A percentile compares a stretch with the other conserved stretches of the same genome.
Conservation (phyloP, 2,113 vertebrate genomes). For the Ursus arctos region DNA sequence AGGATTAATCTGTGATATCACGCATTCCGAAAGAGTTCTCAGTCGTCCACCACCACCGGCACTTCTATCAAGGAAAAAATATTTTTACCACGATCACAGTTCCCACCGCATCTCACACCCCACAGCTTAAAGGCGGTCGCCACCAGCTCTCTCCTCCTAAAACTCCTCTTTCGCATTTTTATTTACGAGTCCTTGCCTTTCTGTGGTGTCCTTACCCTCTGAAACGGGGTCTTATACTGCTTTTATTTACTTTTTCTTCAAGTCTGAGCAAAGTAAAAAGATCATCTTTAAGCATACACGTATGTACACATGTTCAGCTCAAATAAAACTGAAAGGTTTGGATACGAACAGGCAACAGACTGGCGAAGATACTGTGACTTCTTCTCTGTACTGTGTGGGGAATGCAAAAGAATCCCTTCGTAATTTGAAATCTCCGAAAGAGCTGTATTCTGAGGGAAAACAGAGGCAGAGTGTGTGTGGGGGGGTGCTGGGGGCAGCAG, state of each 20-base stretch:
- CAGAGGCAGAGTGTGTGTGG: neutral
- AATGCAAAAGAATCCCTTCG: neutral
- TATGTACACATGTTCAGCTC: neutral
- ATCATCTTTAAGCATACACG: neutral
- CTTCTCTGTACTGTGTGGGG: neutral
- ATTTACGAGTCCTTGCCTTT: neutral
- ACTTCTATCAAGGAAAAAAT: neutral
- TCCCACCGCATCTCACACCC: neutral
- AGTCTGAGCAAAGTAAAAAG: conserved; percentile 42
- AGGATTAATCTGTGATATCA: neutral
- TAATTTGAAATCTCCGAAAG: neutral
- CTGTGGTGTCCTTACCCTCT: neutral
- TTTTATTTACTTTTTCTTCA: neutral
- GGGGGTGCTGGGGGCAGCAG: neutral
- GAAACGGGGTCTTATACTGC: neutral
- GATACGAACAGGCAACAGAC: neutral
- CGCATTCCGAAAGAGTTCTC: neutral
- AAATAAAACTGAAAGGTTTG: neutral
- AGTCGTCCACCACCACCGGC: neutral
- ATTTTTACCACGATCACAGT: neutral
- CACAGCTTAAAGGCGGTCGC: neutral
- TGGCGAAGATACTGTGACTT: neutral
- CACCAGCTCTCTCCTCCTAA: neutral
- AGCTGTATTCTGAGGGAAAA: conserved; percentile 26
- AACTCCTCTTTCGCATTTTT: neutral